phyloP scores from a whole-genome alignment of 1,140 invertebrate genomes.

The Nasonia vitripennis region DNA sequence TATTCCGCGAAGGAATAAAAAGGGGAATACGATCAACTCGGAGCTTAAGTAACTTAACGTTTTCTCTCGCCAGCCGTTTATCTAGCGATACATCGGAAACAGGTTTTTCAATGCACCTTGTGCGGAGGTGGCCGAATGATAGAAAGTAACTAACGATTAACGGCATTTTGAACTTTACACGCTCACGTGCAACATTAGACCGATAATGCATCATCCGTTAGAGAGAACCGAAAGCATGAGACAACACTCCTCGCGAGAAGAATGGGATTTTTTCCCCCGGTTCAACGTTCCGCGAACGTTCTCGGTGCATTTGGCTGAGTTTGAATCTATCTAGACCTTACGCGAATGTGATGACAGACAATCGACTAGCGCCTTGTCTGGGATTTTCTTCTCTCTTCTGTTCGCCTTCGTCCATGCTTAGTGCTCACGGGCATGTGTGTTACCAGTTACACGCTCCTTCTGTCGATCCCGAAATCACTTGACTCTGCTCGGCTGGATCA shows the following conservation, averaged over 20 bases:
- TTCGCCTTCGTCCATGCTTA: constrained; percentile 71
- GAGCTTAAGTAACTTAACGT: neutral
- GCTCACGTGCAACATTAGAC: neutral
- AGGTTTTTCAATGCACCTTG: constrained; percentile 14
- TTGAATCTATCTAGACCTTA: constrained; percentile 61
- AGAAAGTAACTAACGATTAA: constrained; percentile 35
- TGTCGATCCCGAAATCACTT: neutral
- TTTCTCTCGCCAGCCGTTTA: neutral
- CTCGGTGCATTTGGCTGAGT: neutral
- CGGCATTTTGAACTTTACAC: neutral
- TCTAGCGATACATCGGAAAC: constrained; percentile 10
- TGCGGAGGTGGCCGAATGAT: constrained; percentile 1
- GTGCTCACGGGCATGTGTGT: neutral
- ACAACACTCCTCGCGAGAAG: too few species aligned
- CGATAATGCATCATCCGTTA: neutral
- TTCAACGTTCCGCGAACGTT: too few species aligned
- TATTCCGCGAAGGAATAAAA: too few species aligned
- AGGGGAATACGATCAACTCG: neutral
- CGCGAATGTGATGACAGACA: constrained; percentile 76
- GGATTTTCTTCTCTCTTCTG: constrained; percentile 73
- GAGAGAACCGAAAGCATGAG: neutral
- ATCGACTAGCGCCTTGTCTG: constrained; percentile 72
- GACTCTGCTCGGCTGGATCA: neutral
- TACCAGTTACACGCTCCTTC: neutral
- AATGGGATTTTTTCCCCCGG: too few species aligned